Evolutionary conservation across 2,797 vertebrate genomes (phyloP).

Genomic region (Ceryle rudis): DNA sequence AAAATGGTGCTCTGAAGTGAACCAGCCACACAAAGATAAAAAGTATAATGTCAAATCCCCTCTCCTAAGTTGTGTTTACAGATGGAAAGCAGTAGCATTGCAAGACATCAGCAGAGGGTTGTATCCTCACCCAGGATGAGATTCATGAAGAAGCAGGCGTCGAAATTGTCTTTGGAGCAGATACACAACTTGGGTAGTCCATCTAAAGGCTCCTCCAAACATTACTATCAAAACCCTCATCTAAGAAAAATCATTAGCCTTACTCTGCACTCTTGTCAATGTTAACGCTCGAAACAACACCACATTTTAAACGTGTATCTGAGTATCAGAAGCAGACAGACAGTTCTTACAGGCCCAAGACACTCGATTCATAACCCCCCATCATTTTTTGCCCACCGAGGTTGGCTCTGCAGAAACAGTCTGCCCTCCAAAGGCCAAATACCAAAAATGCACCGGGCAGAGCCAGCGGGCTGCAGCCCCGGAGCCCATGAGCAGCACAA

Average conservation of each 20-base stretch:
- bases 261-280: not conserved
- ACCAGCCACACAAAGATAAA: not conserved
- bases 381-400: not conserved
- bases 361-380: not conserved
- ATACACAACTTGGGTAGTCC: not conserved
- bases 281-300: not conserved
- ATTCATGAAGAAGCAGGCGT: not conserved
- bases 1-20: not conserved
- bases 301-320: not conserved
- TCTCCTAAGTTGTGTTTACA: not conserved
- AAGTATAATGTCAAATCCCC: not conserved
- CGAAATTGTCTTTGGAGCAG: not conserved
- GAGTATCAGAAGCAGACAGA: not conserved
- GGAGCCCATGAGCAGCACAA: accelerated
- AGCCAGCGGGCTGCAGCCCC: accelerated
- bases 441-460: not conserved
- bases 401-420: not conserved
- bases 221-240: not conserved
- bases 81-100: not conserved
- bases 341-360: not conserved
- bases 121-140: not conserved
- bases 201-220: not conserved
- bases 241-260: not conserved
- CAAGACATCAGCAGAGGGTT: not conserved
- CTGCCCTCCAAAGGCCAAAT: constrained; percentile 63